Evolutionary conservation across 2,888 invertebrate species (phyloP).

Genomic region (Sepioteuthis lessoniana): DNA sequence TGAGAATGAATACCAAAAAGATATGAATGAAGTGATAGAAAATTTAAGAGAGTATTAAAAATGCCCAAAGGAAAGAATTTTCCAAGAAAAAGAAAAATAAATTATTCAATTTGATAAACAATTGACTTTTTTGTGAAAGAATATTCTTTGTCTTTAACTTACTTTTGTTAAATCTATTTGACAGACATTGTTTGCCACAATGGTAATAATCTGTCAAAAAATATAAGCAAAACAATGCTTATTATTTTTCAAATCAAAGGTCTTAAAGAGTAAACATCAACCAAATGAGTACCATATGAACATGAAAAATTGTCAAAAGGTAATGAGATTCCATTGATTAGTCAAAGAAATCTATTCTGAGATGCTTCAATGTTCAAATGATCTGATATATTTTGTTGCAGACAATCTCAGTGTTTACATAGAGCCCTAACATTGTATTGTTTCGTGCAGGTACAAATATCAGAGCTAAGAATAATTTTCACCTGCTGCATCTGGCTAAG

Average conservation of each 20-base stretch:
- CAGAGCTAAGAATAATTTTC: neutral
- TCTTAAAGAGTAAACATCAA: neutral
- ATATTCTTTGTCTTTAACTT: too few relatives aligned
- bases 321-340: neutral
- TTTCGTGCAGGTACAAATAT: neutral
- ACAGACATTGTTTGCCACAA: too few relatives aligned
- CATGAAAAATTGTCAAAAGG: neutral
- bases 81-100: too few relatives aligned
- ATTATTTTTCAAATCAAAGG: neutral
- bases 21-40: too few relatives aligned
- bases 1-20: too few relatives aligned
- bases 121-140: too few relatives aligned
- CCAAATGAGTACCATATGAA: neutral
- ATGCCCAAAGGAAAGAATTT: too few relatives aligned
- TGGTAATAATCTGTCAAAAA: too few relatives aligned
- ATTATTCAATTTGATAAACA: too few relatives aligned
- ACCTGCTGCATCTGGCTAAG: neutral
- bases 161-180: too few relatives aligned
- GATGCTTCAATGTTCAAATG: neutral
- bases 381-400: neutral
- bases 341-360: neutral
- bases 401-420: neutral
- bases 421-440: neutral
- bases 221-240: too few relatives aligned
- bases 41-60: too few relatives aligned